Evolutionary conservation across 2,113 vertebrate genomes (phyloP), one percentile per base, ranked within the genome.

Genomic region (Scomber japonicus): DNA sequence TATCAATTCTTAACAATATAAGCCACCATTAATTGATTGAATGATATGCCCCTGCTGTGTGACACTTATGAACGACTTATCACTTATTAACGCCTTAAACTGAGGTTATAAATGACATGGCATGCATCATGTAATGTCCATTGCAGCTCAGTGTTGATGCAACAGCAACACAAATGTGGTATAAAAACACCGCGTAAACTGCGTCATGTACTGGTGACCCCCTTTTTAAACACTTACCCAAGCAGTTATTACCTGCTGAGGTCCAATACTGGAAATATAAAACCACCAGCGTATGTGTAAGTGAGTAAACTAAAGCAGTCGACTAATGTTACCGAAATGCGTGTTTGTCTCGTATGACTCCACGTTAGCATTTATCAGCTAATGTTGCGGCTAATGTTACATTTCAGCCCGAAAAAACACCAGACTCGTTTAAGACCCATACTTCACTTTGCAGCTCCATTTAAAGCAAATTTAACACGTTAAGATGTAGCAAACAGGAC

Each of bases 181-280:
- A 51, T 46, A 15, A 46, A 75, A 54, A 21, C 35, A 46, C 5
- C 8, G 24, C 7, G 14, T 63, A 30, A 83, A 69, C 67, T 87
- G 84, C 72, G 84, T 80, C 80, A 87, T 24, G 27, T 16, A 40
- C 35, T 40, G 35, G 31, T 40, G 4, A 1, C 11, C 24, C 24
- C 11, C 24, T 14, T 4, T 8, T 13, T 40, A 59, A 27, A 55
- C 16, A 60, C 0, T 27, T 54, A 40, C 2, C 6, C 8, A 6
- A 40, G 16, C n/a, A n/a, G 10, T 11, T 48, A 6, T 48, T 40
- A 14, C 35, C 35, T 40, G 35, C 35, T 40, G 35, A 44, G 16
- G 11, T n/a, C 35, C 31, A 48, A 71, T 11, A 30, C 1, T 59
- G n/a, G 3, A 5, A 54, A 64, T 19, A 27, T 11, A 59, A 12